phyloP scores from a whole-genome alignment of 2,113 vertebrate species.

The Ceratotherium simum region DNA sequence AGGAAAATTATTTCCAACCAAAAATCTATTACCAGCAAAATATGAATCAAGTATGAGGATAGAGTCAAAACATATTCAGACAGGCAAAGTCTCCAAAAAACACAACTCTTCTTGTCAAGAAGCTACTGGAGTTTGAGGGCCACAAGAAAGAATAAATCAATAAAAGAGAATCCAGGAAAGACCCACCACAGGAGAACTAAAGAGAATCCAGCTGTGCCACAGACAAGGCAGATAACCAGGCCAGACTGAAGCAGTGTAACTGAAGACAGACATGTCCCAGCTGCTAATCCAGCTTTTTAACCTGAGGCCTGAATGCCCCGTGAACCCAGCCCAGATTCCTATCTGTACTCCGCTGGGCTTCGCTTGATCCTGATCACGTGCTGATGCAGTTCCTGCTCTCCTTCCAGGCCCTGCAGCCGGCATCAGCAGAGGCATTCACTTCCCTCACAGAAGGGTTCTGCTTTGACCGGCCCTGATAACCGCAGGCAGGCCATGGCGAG shows the following conservation, averaged over 20 bases:
- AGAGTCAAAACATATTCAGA: neutral
- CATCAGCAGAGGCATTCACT: neutral
- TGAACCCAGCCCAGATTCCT: constrained; percentile 6
- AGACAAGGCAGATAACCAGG: neutral
- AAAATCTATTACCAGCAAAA: neutral
- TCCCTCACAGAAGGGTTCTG: neutral
- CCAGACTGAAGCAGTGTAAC: neutral
- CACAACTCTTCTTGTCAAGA: neutral
- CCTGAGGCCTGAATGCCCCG: neutral
- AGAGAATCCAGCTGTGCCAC: neutral
- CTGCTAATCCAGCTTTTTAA: neutral
- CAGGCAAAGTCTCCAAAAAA: neutral
- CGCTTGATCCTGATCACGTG: neutral
- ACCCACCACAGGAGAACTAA: neutral
- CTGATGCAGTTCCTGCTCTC: neutral
- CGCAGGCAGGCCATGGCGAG: neutral
- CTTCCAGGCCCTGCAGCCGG: neutral
- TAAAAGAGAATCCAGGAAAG: neutral
- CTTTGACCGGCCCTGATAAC: neutral
- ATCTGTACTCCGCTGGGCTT: neutral
- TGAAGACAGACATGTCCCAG: neutral
- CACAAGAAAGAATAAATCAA: neutral
- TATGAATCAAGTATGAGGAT: neutral
- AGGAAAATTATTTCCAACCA: constrained; percentile 24
- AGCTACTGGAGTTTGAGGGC: neutral